Evolutionary conservation across 2,113 vertebrate genomes (phyloP).

Genomic region (Leucopsar rothschildi): DNA sequence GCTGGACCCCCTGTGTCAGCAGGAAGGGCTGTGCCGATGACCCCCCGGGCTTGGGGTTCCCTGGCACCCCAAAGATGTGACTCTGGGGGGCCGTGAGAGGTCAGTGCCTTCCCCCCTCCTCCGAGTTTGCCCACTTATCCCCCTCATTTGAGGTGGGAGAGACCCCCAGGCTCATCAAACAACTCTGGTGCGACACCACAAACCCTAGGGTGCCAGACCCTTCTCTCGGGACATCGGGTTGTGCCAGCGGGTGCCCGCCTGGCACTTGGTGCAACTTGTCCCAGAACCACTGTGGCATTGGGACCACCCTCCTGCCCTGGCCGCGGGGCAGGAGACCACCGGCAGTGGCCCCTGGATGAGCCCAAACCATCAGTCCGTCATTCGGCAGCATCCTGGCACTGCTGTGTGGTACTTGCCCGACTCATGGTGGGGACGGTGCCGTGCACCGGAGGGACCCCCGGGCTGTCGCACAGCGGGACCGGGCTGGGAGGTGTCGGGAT

Average conservation of each 20-base stretch:
- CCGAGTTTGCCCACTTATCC: not conserved
- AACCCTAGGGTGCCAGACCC: not conserved
- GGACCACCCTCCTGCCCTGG: not conserved
- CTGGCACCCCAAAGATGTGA: not conserved
- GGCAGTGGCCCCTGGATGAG: not conserved
- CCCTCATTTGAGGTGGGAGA: rapidly evolving
- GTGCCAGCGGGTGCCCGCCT: not conserved
- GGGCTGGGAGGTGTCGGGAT: not conserved
- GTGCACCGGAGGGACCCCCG: rapidly evolving
- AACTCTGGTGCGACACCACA: not conserved
- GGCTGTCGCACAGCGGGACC: rapidly evolving
- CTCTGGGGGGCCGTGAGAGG: not conserved
- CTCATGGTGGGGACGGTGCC: rapidly evolving
- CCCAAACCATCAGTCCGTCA: rapidly evolving
- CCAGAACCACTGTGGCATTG: rapidly evolving
- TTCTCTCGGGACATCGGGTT: not conserved
- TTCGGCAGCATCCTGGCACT: not conserved
- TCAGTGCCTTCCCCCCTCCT: not conserved
- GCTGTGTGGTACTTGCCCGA: rapidly evolving
- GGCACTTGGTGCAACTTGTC: not conserved
- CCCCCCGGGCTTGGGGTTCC: not conserved
- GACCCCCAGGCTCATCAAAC: not conserved
- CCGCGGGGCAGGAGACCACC: rapidly evolving
- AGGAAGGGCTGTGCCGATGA: rapidly evolving
- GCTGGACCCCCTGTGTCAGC: not conserved